These are phyloP conservation scores for Stenodema calcarata DNA, from an alignment of 2,888 invertebrate species.

Conservation along the genomic window DNA sequence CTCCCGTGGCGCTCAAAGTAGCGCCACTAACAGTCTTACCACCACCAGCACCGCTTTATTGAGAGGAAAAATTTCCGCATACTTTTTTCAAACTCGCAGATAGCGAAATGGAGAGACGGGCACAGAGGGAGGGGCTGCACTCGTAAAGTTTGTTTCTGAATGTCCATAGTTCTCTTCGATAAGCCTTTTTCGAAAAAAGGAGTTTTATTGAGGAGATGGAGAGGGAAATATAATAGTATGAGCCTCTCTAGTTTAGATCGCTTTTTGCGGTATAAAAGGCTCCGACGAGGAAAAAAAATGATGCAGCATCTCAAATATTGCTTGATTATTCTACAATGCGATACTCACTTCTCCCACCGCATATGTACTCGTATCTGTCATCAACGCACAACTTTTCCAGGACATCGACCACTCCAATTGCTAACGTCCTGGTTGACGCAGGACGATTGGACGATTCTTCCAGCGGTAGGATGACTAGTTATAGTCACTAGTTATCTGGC, in stretches of 20 bases:
- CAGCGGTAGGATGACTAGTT: no score
- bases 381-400: no score
- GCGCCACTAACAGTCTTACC: neutral
- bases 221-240: neutral
- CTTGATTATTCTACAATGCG: no score
- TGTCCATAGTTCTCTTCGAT: constrained; percentile 3
- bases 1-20: neutral
- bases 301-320: no score
- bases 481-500: no score
- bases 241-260: neutral
- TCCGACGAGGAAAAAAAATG: neutral
- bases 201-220: neutral
- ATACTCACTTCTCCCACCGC: no score
- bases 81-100: neutral
- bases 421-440: no score
- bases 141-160: neutral
- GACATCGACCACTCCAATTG: no score
- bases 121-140: neutral
- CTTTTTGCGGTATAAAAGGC: neutral
- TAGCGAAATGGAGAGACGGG: neutral
- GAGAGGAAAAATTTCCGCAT: neutral
- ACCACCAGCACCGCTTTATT: neutral
- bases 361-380: no score
- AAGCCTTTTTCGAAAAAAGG: constrained; percentile 4
- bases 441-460: no score